Evolutionary conservation across 2,113 vertebrate genomes (phyloP).

Genomic region (Phasianus colchicus): DNA sequence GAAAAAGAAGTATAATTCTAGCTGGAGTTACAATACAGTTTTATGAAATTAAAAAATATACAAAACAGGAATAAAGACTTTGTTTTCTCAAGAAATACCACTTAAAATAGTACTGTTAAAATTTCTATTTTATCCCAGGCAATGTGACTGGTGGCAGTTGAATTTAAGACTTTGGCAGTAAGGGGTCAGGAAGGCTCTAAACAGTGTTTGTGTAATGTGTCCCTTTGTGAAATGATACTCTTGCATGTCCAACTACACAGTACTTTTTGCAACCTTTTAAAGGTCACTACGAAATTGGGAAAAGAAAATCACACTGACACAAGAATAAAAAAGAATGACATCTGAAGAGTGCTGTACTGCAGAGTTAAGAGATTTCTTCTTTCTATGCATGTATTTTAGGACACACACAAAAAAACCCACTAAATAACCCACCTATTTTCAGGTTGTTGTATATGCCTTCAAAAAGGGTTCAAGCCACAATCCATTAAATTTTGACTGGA

Average conservation of each 20-base stretch:
- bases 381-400: neutral
- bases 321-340: neutral
- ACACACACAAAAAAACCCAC: neutral
- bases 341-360: neutral
- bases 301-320: neutral
- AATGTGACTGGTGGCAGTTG: neutral
- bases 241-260: neutral
- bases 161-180: neutral
- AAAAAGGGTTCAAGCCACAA: neutral
- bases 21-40: neutral
- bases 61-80: neutral
- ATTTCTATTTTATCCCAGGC: neutral
- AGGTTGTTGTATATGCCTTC: neutral
- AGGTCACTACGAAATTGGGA: neutral
- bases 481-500: too few species aligned
- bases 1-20: neutral
- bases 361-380: neutral
- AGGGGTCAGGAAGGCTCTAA: neutral
- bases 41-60: neutral
- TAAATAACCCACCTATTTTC: neutral
- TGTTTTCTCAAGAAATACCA: neutral
- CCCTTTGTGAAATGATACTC: neutral
- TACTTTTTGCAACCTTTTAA: neutral
- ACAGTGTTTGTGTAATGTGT: neutral
- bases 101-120: neutral